Conservation (phyloP, 2,888 invertebrate species). For the Prosopocoilus inquinatus region DNA sequence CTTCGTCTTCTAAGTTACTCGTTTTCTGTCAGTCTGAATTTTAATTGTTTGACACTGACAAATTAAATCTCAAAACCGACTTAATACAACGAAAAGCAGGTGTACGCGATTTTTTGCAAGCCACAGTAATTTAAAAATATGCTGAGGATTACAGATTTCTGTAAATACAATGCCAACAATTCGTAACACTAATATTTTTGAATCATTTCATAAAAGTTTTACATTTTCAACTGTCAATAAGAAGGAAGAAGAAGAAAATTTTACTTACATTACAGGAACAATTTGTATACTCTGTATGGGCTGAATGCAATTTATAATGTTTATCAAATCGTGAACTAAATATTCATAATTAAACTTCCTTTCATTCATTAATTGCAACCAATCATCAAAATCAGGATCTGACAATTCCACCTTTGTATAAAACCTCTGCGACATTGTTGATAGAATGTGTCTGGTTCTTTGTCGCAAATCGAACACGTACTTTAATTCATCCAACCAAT, state of each 20-base stretch:
- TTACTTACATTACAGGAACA: slow-evolving; percentile 43
- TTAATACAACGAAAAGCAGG: too few species aligned
- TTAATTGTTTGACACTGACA: too few species aligned
- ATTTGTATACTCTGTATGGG: slow-evolving; percentile 41
- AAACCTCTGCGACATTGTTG: slow-evolving; percentile 51
- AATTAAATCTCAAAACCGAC: too few species aligned
- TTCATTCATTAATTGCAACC: slow-evolving; percentile 47
- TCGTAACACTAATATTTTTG: too few species aligned
- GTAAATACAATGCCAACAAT: too few species aligned
- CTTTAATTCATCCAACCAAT: slow-evolving; percentile 48
- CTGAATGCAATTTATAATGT: slow-evolving; percentile 36
- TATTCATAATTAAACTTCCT: slow-evolving; percentile 50
- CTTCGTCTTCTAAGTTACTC: too few species aligned
- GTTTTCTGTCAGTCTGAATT: too few species aligned
- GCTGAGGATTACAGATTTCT: too few species aligned
- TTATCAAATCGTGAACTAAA: slow-evolving; percentile 49
- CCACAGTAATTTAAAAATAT: too few species aligned
- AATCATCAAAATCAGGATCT: slow-evolving; percentile 49
- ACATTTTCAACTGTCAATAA: too few species aligned
- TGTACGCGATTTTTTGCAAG: too few species aligned
- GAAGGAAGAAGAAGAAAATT: neutral
- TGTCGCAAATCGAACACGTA: slow-evolving; percentile 41
- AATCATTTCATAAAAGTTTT: too few species aligned
- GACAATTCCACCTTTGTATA: slow-evolving; percentile 52
- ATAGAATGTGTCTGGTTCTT: slow-evolving; percentile 43